Evolutionary conservation across 2,113 vertebrate species (phyloP).

Genomic region (Microtus pennsylvanicus): DNA sequence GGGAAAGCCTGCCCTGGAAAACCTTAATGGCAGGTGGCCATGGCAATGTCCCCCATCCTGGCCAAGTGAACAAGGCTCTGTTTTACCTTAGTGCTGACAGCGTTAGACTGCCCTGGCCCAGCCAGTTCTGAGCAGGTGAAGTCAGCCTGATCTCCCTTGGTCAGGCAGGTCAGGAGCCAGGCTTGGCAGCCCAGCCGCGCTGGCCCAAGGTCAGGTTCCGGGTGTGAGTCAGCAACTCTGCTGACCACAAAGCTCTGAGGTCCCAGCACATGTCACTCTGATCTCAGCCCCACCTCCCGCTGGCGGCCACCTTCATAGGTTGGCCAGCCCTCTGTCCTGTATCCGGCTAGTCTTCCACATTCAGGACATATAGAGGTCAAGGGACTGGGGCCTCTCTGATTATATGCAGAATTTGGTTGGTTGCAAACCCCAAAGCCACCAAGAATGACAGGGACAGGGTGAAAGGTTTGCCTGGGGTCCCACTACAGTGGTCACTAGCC

Average conservation of each 20-base stretch:
- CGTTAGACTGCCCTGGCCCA: neutral
- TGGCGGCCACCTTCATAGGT: neutral
- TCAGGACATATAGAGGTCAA: neutral
- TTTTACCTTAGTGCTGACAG: neutral
- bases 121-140: constrained; percentile 40
- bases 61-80: neutral
- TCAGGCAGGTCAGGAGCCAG: neutral
- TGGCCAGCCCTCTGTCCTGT: neutral
- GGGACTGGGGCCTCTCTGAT: neutral
- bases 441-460: neutral
- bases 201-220: neutral
- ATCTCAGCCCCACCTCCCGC: constrained; percentile 54
- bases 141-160: neutral
- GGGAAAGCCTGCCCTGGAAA: fast-evolving
- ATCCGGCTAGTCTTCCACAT: neutral
- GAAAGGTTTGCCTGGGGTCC: neutral
- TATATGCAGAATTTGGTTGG: neutral
- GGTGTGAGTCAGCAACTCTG: constrained; percentile 62
- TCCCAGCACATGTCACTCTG: neutral
- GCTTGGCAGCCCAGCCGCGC: neutral
- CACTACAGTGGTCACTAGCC: fast-evolving
- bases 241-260: neutral
- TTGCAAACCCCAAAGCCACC: neutral
- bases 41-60: neutral
- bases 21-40: neutral